Percentiles rank a stretch among this genome's conserved stretches.
These are phyloP conservation scores for Tupiocoris notatus DNA, from an alignment of 2,888 invertebrate genomes.

Conservation along the genomic window DNA sequence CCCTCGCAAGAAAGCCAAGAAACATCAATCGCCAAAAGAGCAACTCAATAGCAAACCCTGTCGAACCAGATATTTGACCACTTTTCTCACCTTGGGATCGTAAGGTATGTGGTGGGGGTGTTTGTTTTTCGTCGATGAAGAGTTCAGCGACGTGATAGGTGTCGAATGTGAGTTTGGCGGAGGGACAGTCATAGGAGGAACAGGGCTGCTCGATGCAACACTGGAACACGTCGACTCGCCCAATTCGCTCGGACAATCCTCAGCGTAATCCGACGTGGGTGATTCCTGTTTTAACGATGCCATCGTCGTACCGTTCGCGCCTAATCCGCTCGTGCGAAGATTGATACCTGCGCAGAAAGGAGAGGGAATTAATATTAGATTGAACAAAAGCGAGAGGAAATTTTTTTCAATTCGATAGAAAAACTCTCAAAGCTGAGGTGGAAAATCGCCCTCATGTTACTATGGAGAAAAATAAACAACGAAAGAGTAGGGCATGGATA, in stretches of 20 bases:
- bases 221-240: slow-evolving; percentile 56
- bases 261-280: slow-evolving; percentile 60
- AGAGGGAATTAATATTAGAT: no score
- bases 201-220: slow-evolving; percentile 56
- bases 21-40: no score
- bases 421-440: no score
- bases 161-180: slow-evolving; percentile 27
- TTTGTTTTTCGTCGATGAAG: slow-evolving; percentile 55
- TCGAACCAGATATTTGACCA: no score
- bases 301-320: slow-evolving; percentile 46
- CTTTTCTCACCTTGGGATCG: slow-evolving; percentile 64
- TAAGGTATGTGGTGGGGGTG: slow-evolving; percentile 74
- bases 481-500: no score
- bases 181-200: slow-evolving; percentile 37
- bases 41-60: no score
- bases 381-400: no score
- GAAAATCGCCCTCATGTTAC: no score
- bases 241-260: slow-evolving; percentile 56
- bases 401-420: no score
- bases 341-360: slow-evolving; percentile 59
- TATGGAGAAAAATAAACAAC: no score
- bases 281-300: slow-evolving; percentile 54
- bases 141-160: slow-evolving; percentile 3
- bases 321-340: slow-evolving; percentile 47
- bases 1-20: no score